Conservation (phyloP, 1,140 invertebrate genomes). For the Battus philenor region DNA sequence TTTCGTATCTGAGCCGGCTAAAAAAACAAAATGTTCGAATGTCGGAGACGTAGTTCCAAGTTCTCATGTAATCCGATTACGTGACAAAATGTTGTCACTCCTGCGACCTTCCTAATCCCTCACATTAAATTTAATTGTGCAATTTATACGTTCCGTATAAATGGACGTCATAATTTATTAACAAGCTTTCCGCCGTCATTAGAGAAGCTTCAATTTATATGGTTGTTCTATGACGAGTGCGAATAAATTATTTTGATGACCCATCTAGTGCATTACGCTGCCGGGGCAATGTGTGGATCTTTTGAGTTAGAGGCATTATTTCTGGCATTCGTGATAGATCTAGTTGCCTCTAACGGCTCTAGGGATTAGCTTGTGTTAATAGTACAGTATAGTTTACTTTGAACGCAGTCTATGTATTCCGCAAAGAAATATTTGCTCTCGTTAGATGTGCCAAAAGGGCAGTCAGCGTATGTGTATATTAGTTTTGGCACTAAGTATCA, state of each 20-base stretch:
- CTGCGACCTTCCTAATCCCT: conserved; percentile 34
- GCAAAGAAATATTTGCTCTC: conserved; percentile 14
- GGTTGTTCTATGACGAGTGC: conserved; percentile 14
- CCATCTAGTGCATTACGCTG: conserved; percentile 13
- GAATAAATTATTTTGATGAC: conserved; percentile 22
- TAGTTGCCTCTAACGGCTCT: conserved; percentile 9
- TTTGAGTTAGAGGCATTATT: conserved; percentile 21
- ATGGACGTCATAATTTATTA: conserved; percentile 21
- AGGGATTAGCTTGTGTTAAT: conserved; percentile 15
- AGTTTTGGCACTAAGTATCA: conserved; percentile 14
- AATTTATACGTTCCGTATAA: conserved; percentile 24
- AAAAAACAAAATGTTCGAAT: conserved; percentile 22
- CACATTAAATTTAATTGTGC: conserved; percentile 43
- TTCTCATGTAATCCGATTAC: conserved; percentile 46
- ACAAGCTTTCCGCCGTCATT: conserved; percentile 18
- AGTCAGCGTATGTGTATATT: conserved; percentile 4
- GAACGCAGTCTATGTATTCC: conserved; percentile 4
- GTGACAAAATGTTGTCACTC: conserved; percentile 43
- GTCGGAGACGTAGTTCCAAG: conserved; percentile 26
- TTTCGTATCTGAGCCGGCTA: conserved; percentile 13
- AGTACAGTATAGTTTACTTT: conserved; percentile 15
- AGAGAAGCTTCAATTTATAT: conserved; percentile 15
- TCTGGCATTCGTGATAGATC: conserved; percentile 17
- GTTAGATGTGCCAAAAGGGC: conserved; percentile 16
- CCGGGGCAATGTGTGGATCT: conserved; percentile 12